phyloP scores from a whole-genome alignment of 2,888 invertebrate species.

The Euplagia quadripunctaria region DNA sequence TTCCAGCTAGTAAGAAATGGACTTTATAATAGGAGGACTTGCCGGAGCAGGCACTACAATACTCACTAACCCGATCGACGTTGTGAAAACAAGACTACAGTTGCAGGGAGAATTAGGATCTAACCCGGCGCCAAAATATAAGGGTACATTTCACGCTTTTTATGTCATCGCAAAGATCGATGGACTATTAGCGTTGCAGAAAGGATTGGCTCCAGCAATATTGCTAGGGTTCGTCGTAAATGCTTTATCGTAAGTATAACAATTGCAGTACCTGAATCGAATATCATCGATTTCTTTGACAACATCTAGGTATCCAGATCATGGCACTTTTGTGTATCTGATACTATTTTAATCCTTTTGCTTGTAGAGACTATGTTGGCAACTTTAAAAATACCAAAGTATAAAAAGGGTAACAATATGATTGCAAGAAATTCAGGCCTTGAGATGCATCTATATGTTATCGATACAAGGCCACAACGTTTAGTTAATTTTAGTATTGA shows the following conservation, averaged over 20 bases:
- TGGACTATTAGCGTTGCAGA: conserved; percentile 91
- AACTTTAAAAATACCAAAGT: no score
- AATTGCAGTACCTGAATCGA: background rate
- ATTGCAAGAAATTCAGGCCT: no score
- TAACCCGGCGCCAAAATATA: conserved; percentile 86
- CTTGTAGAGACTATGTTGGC: no score
- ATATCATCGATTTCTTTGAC: no score
- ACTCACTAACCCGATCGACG: conserved; percentile 96
- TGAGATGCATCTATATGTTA: no score
- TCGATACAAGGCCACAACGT: no score
- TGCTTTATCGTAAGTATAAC: conserved; percentile 74
- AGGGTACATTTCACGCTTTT: conserved; percentile 93
- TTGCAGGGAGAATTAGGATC: conserved; percentile 91
- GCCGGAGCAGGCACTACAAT: conserved; percentile 92
- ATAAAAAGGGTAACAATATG: no score
- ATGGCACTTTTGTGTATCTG: no score
- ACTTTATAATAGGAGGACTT: conserved; percentile 91
- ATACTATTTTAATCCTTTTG: no score
- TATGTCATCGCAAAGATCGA: conserved; percentile 91
- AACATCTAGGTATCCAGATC: no score
- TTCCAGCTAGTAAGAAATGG: conserved; percentile 78
- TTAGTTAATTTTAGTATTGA: no score
- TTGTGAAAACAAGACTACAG: conserved; percentile 96
- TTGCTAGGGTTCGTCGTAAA: conserved; percentile 91
- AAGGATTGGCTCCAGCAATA: conserved; percentile 93